These are phyloP conservation scores for Herpailurus yagouaroundi DNA, from an alignment of 2,113 vertebrate genomes.

Conservation along the genomic window DNA sequence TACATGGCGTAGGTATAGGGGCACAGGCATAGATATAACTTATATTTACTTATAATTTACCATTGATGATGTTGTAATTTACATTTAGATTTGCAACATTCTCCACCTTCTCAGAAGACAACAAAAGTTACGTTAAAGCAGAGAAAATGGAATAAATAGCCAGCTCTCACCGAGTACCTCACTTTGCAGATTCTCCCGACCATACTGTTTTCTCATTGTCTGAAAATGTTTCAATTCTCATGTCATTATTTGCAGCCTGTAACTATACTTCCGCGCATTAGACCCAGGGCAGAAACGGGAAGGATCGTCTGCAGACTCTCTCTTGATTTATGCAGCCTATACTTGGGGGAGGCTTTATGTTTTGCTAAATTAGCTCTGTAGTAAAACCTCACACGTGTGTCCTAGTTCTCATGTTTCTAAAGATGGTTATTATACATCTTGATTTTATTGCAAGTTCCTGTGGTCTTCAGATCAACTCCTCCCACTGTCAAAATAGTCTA, in stretches of 20 bases:
- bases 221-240: background rate
- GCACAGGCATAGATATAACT: fast-evolving
- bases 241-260: fast-evolving
- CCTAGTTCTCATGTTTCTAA: background rate
- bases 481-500: background rate
- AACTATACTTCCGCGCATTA: background rate
- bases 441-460: no score
- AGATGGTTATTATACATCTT: fast-evolving
- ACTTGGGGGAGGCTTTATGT: background rate
- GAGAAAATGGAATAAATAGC: background rate
- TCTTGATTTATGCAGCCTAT: background rate
- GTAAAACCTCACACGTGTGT: fast-evolving
- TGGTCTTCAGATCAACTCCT: background rate
- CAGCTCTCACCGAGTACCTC: background rate
- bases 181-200: no score
- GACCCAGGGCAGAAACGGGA: fast-evolving
- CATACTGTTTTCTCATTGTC: fast-evolving
- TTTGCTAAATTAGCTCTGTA: background rate
- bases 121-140: background rate
- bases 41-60: no score
- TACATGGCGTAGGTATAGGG: fast-evolving
- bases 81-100: background rate
- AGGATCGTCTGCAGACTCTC: no score
- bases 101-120: background rate
- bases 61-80: fast-evolving